phyloP scores from a whole-genome alignment of 2,888 invertebrate species.

The Hypercompe scribonia region DNA sequence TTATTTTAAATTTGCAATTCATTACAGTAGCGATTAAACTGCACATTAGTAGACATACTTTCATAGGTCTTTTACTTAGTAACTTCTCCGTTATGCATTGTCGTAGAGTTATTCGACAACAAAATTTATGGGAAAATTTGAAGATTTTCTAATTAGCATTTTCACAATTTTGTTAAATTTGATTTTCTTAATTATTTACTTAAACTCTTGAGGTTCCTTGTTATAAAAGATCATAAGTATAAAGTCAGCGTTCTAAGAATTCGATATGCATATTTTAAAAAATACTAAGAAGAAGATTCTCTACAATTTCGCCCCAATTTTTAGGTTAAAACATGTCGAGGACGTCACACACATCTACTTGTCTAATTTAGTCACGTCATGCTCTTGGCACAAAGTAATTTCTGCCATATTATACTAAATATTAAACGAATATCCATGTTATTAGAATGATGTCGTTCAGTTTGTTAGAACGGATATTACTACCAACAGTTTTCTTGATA shows the following conservation, averaged over 20 bases:
- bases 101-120: too few relatives aligned
- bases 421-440: background rate
- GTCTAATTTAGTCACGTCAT: background rate
- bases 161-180: too few relatives aligned
- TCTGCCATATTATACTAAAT: background rate
- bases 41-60: too few relatives aligned
- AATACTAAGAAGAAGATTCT: too few relatives aligned
- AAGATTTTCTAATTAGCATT: too few relatives aligned
- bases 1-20: too few relatives aligned
- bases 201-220: background rate
- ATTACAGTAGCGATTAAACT: too few relatives aligned
- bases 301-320: too few relatives aligned
- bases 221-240: background rate
- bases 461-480: slow-evolving; percentile 7
- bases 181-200: background rate
- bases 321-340: background rate
- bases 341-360: background rate
- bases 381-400: background rate
- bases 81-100: too few relatives aligned
- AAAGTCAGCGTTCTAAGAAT: background rate
- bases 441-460: background rate
- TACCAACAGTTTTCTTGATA: background rate
- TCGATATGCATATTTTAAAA: too few relatives aligned
- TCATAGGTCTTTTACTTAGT: too few relatives aligned
- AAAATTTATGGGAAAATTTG: too few relatives aligned